A percentile compares a stretch with the other conserved stretches of the same genome.
These are phyloP conservation scores for Alentia gelatinosa DNA, from an alignment of 2,888 invertebrate genomes.

Conservation along the genomic window DNA sequence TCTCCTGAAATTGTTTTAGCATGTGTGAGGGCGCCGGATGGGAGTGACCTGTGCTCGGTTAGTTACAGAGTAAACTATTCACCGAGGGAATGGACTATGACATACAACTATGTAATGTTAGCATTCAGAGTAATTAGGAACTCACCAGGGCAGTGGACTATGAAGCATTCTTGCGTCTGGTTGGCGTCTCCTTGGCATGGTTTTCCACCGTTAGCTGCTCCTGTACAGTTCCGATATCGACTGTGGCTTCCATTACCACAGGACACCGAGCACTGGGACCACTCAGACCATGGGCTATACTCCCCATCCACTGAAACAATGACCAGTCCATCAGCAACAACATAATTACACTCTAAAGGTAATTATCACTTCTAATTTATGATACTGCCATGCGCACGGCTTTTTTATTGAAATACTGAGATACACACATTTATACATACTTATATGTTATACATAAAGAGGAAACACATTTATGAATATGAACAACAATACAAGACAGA, in stretches of 20 bases:
- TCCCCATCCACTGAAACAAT: constrained; percentile 51
- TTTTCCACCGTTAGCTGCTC: constrained; percentile 19
- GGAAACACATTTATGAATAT: no score
- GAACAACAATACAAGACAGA: no score
- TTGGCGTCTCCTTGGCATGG: not conserved
- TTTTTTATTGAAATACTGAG: not conserved
- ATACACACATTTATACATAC: not conserved
- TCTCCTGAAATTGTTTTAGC: no score
- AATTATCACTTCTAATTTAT: not conserved
- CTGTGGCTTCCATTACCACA: constrained; percentile 48
- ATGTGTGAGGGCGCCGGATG: no score
- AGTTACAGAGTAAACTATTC: no score
- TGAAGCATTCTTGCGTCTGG: constrained; percentile 22
- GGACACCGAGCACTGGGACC: constrained; percentile 29
- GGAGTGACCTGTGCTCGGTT: no score
- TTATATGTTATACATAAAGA: not conserved
- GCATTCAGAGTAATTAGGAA: no score
- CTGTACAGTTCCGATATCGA: constrained; percentile 37
- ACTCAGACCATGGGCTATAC: constrained; percentile 48
- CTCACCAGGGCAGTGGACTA: constrained; percentile 55
- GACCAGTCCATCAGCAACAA: not conserved
- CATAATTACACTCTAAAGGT: not conserved
- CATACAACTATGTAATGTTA: no score
- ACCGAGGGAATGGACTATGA: no score
- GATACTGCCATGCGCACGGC: not conserved